A percentile compares a stretch with the other conserved stretches of the same genome.
These are phyloP conservation scores for Propithecus deckenii DNA, from an alignment of 2,797 vertebrate species.

Conservation along the genomic window DNA sequence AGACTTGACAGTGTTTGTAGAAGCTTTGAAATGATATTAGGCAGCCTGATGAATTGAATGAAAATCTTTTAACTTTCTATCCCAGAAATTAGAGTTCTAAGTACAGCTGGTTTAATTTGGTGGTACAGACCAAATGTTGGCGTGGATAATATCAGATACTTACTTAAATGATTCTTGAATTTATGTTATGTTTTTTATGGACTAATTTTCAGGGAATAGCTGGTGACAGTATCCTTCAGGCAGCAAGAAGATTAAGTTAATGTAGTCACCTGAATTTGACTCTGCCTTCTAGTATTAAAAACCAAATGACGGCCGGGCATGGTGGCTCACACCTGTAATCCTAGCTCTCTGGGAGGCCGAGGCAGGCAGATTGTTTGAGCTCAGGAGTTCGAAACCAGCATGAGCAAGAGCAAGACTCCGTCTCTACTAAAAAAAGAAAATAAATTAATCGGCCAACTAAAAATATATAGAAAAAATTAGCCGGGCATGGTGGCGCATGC, in stretches of 20 bases:
- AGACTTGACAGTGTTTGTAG: conserved; percentile 61
- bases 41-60: conserved; percentile 60
- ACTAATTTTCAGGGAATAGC: conserved; percentile 46
- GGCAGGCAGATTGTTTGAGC: too few species aligned
- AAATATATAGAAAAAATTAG: too few species aligned
- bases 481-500: too few species aligned
- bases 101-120: conserved; percentile 52
- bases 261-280: conserved; percentile 16
- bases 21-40: conserved; percentile 56
- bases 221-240: conserved; percentile 19
- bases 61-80: conserved; percentile 68
- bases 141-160: conserved; percentile 48
- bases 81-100: conserved; percentile 49
- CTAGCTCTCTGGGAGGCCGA: too few species aligned
- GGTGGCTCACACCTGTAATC: too few species aligned
- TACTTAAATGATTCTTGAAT: conserved; percentile 55
- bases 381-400: too few species aligned
- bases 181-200: conserved; percentile 70
- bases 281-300: conserved; percentile 47
- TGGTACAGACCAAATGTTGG: conserved; percentile 15
- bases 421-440: too few species aligned
- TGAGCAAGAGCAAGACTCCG: too few species aligned
- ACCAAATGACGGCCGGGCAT: neutral
- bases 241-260: conserved; percentile 47
- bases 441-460: too few species aligned